phyloP scores from a whole-genome alignment of 2,888 invertebrate species.

The Pecten maximus region DNA sequence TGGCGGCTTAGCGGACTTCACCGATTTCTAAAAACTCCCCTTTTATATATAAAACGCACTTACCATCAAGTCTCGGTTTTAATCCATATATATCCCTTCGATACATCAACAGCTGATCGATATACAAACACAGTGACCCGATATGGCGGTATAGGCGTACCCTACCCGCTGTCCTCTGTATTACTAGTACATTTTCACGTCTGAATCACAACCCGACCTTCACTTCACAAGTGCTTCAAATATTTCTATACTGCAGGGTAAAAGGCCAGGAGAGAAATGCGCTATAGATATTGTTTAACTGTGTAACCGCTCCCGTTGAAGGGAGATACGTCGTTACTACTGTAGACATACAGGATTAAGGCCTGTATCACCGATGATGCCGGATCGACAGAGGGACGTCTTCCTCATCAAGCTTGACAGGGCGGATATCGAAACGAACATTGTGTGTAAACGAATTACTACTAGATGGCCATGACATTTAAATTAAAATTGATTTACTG shows the following conservation, averaged over 20 bases:
- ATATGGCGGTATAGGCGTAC: background rate
- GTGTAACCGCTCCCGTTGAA: background rate
- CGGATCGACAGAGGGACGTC: background rate
- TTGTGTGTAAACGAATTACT: background rate
- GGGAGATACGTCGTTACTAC: background rate
- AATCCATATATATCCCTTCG: background rate
- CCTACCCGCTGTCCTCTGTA: background rate
- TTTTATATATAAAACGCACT: background rate
- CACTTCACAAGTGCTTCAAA: constrained; percentile 33
- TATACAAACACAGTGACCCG: background rate
- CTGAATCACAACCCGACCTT: constrained; percentile 18
- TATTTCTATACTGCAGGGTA: constrained; percentile 29
- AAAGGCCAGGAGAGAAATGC: background rate
- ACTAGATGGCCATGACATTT: no score
- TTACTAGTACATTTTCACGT: background rate
- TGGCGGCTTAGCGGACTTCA: background rate
- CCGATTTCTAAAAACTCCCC: background rate
- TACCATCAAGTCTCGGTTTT: background rate
- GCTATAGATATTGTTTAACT: background rate
- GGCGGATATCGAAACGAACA: background rate
- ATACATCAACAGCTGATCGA: background rate
- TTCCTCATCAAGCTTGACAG: background rate
- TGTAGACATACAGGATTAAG: background rate
- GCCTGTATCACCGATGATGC: background rate
- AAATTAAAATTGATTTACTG: no score